These are phyloP conservation scores for Caenorhabditis angaria DNA, from an alignment of 2,888 invertebrate species.

Conservation along the genomic window DNA sequence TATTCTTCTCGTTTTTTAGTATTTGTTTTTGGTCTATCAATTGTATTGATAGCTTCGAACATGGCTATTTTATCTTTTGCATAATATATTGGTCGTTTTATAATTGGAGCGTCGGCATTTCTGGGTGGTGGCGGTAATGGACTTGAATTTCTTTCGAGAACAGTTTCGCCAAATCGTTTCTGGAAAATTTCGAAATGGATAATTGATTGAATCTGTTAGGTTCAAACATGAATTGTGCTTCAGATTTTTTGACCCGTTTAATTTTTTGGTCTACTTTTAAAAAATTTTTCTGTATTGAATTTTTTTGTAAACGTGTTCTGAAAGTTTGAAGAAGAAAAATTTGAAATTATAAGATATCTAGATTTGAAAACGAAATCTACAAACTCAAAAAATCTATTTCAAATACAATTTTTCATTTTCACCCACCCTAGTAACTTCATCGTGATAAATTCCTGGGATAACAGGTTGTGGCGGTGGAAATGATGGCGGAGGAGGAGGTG, in stretches of 20 bases:
- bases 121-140: constrained; percentile 40
- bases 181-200: too few relatives aligned
- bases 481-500: constrained; percentile 37
- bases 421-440: constrained; percentile 31
- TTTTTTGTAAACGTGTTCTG: too few relatives aligned
- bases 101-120: constrained; percentile 33
- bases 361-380: too few relatives aligned
- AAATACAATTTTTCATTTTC: too few relatives aligned
- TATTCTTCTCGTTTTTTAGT: background rate
- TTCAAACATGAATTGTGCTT: too few relatives aligned
- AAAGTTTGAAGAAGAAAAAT: too few relatives aligned
- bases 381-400: too few relatives aligned
- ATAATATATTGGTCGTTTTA: constrained; percentile 50
- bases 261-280: too few relatives aligned
- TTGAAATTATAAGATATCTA: too few relatives aligned
- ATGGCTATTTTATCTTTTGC: constrained; percentile 51
- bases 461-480: constrained; percentile 28
- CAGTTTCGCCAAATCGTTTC: constrained; percentile 36
- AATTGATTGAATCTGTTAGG: too few relatives aligned
- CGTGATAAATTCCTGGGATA: constrained; percentile 18
- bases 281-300: too few relatives aligned
- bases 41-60: constrained; percentile 51
- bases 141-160: constrained; percentile 23
- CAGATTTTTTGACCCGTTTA: too few relatives aligned
- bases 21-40: constrained; percentile 18